phyloP scores from a whole-genome alignment of 2,797 vertebrate species.

The Clarias fuscus region DNA sequence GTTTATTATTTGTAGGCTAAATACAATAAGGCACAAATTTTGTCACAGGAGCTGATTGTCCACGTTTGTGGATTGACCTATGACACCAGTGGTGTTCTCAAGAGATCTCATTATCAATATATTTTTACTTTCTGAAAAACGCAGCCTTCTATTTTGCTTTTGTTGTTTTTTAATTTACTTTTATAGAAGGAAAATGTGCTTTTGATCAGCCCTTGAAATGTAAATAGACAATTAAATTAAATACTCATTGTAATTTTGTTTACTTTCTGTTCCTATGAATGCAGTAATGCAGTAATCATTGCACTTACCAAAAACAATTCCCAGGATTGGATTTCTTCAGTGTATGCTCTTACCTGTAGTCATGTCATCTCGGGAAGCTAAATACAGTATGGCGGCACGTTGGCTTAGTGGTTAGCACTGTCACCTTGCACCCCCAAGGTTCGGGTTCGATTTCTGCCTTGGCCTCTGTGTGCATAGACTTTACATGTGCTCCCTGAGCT shows the following conservation, averaged over 20 bases:
- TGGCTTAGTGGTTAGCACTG: too few relatives aligned
- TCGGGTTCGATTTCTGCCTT: too few relatives aligned
- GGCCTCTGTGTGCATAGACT: too few relatives aligned
- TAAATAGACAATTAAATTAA: background rate
- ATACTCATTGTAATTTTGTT: background rate
- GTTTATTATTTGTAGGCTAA: background rate
- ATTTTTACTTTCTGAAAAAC: background rate
- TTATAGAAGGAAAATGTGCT: background rate
- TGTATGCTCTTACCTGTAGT: background rate
- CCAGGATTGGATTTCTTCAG: background rate
- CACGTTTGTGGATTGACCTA: background rate
- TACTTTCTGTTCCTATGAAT: background rate
- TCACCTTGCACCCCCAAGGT: too few relatives aligned
- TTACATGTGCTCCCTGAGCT: too few relatives aligned
- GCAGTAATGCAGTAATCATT: background rate
- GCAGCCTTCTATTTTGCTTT: background rate
- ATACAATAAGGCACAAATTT: background rate
- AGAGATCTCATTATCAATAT: background rate
- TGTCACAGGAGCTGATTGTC: background rate
- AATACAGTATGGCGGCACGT: too few relatives aligned
- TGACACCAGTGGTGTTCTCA: background rate
- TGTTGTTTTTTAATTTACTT: background rate
- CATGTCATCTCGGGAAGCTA: background rate
- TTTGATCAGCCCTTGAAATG: background rate
- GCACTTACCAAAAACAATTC: background rate